Conservation (phyloP, 2,113 vertebrate species). For the Larimichthys crocea region DNA sequence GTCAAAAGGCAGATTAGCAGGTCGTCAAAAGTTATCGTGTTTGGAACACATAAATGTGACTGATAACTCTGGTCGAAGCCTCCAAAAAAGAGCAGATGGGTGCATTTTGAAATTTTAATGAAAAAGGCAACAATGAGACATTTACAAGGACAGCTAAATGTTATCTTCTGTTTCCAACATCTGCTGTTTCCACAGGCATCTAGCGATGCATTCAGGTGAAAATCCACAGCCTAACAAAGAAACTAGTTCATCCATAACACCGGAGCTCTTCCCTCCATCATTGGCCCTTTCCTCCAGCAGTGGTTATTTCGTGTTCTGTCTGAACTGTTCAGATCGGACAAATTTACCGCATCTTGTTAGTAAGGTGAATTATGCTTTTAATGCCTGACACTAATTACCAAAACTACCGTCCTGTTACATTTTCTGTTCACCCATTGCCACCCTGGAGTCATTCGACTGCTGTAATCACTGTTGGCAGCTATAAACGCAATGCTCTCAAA, state of each 20-base stretch:
- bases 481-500: slow-evolving; percentile 34
- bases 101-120: slow-evolving; percentile 24
- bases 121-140: slow-evolving; percentile 23
- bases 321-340: slow-evolving; percentile 9
- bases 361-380: slow-evolving; percentile 40
- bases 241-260: slow-evolving; percentile 28
- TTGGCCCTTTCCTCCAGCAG: background rate
- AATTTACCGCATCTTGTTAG: slow-evolving; percentile 37
- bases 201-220: slow-evolving; percentile 22
- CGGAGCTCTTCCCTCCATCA: background rate
- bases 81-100: slow-evolving; percentile 33
- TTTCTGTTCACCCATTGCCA: slow-evolving; percentile 36
- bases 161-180: slow-evolving; percentile 4
- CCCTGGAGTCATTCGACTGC: slow-evolving; percentile 25
- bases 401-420: slow-evolving; percentile 32
- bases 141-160: slow-evolving; percentile 17
- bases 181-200: slow-evolving; percentile 16
- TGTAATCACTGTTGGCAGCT: slow-evolving; percentile 49
- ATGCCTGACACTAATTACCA: slow-evolving; percentile 51
- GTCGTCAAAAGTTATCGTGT: background rate
- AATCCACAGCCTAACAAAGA: slow-evolving; percentile 18
- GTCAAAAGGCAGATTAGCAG: background rate
- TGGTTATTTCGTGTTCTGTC: background rate
- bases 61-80: background rate
- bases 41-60: background rate